A percentile compares a stretch with the other conserved stretches of the same genome.
These are phyloP conservation scores for Nicator chloris DNA, from an alignment of 2,113 vertebrate genomes.

Conservation along the genomic window DNA sequence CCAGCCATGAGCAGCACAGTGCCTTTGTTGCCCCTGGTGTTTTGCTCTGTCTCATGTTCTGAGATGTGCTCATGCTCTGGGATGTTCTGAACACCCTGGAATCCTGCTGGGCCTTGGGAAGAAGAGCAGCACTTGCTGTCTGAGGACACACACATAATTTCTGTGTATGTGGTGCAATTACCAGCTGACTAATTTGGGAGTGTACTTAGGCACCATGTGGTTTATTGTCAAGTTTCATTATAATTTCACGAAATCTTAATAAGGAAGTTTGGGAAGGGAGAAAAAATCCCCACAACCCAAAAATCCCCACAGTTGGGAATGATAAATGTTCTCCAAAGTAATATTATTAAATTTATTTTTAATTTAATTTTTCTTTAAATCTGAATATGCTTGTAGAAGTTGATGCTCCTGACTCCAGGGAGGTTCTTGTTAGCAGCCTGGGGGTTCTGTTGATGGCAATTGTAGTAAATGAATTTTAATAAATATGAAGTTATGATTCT, in stretches of 20 bases:
- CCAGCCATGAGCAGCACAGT: neutral
- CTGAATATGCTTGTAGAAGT: neutral
- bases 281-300: neutral
- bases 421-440: constrained; percentile 17
- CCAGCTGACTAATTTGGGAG: neutral
- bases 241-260: constrained; percentile 11
- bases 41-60: neutral
- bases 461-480: constrained; percentile 46
- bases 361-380: constrained; percentile 41
- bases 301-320: neutral
- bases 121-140: neutral
- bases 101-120: neutral
- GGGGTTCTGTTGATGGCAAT: constrained; percentile 16
- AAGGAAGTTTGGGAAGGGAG: neutral
- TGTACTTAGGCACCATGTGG: neutral
- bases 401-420: constrained; percentile 24
- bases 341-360: constrained; percentile 36
- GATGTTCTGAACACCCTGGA: neutral
- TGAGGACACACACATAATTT: neutral
- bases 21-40: neutral
- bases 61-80: too few relatives aligned
- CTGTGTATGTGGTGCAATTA: neutral
- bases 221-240: constrained; percentile 59
- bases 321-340: constrained; percentile 36
- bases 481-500: neutral